Evolutionary conservation across 1,140 invertebrate genomes (phyloP).

Genomic region (Metopolophium dirhodum): DNA sequence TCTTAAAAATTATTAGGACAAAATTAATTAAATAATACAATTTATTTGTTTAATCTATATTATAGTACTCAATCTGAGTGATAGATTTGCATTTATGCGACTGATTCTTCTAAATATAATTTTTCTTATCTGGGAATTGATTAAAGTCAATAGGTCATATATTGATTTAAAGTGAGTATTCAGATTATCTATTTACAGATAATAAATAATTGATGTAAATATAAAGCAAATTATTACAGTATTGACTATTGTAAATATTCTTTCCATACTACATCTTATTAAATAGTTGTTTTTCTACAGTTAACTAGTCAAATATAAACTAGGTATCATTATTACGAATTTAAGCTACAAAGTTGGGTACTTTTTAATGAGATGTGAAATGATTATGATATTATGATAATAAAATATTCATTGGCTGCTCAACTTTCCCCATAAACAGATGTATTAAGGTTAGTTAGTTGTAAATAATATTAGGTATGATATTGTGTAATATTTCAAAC

Average conservation of each 20-base stretch:
- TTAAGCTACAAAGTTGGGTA: neutral
- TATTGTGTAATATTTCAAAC: slow-evolving; percentile 1
- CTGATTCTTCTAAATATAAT: neutral
- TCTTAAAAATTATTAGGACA: neutral
- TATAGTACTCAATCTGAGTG: neutral
- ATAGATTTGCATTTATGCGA: neutral
- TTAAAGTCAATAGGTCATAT: neutral
- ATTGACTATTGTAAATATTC: neutral
- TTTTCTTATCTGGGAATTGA: neutral
- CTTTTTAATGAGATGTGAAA: neutral
- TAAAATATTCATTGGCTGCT: neutral
- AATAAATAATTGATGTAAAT: neutral
- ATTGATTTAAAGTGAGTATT: neutral
- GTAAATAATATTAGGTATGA: neutral
- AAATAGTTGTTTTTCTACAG: neutral
- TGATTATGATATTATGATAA: neutral
- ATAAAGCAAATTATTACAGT: neutral
- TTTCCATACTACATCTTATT: neutral
- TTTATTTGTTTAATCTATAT: neutral
- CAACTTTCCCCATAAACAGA: neutral
- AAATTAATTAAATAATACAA: neutral
- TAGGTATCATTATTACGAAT: neutral
- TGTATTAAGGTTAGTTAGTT: neutral
- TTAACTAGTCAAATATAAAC: neutral
- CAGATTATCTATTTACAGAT: neutral